Conservation (phyloP, 2,113 vertebrate species). For the Rhinolophus sinicus region DNA sequence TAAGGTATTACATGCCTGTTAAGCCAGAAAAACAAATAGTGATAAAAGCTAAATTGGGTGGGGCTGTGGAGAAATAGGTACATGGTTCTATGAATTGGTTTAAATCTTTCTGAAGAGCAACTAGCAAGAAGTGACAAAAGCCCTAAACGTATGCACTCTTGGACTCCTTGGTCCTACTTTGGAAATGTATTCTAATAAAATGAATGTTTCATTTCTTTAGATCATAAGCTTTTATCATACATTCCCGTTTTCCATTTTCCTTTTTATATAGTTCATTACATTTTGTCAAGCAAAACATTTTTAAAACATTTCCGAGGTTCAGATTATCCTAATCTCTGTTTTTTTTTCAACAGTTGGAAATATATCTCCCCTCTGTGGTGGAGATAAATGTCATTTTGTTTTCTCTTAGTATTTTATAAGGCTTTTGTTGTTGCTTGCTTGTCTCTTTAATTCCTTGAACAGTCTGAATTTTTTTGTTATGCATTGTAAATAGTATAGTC, state of each 20-base stretch:
- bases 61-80: neutral
- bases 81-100: neutral
- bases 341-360: neutral
- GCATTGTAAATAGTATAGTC: neutral
- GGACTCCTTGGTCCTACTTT: neutral
- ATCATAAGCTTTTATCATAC: conserved; percentile 24
- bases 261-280: neutral
- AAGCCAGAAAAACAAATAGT: neutral
- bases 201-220: neutral
- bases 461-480: neutral
- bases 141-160: neutral
- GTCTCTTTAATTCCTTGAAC: conserved; percentile 21
- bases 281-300: conserved; percentile 24
- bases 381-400: neutral
- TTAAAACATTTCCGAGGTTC: neutral
- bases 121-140: neutral
- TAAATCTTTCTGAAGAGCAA: neutral
- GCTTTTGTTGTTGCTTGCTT: neutral
- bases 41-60: neutral
- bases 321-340: neutral
- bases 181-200: neutral
- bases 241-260: neutral
- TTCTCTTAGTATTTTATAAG: conserved; percentile 18
- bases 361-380: neutral
- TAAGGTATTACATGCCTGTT: neutral